Percentiles rank a stretch among this genome's conserved stretches.
phyloP scores from a whole-genome alignment of 2,797 vertebrate genomes.

The Macroramphosus scolopax region DNA sequence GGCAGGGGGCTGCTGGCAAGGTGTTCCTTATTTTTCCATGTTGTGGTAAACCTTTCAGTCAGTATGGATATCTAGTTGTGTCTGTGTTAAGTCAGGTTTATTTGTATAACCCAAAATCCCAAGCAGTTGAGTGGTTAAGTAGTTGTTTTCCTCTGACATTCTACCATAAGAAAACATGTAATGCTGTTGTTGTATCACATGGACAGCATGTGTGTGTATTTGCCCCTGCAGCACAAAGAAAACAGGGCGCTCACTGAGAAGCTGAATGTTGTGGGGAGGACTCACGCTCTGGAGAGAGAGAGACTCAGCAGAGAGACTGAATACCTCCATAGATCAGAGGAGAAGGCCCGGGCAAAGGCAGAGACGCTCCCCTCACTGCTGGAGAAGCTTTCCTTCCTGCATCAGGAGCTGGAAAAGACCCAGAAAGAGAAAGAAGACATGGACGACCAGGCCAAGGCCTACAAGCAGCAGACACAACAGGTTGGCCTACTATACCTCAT shows the following conservation, averaged over 20 bases:
- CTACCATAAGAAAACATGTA: constrained; percentile 22
- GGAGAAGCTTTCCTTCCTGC: constrained; percentile 87
- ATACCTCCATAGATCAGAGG: constrained; percentile 80
- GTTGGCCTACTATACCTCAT: constrained; percentile 55
- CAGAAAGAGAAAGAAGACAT: constrained; percentile 81
- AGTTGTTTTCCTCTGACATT: too few species aligned
- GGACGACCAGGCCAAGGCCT: constrained; percentile 76
- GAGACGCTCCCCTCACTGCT: constrained; percentile 81
- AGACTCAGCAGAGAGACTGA: constrained; percentile 82
- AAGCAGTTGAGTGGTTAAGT: too few species aligned
- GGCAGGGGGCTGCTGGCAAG: too few species aligned
- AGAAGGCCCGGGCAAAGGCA: constrained; percentile 80
- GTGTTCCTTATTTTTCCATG: too few species aligned
- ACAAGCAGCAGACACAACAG: constrained; percentile 83
- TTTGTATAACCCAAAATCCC: too few species aligned
- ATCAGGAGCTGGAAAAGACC: constrained; percentile 83
- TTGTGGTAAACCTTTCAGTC: too few species aligned
- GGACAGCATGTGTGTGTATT: constrained; percentile 51
- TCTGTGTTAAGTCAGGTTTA: too few species aligned
- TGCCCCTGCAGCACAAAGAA: constrained; percentile 84
- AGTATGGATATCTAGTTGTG: too few species aligned
- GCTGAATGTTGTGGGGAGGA: constrained; percentile 76
- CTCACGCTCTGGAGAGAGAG: constrained; percentile 79
- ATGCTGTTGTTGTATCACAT: constrained; percentile 61
- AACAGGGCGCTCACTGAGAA: constrained; percentile 87